Evolutionary conservation across 1,140 invertebrate species (phyloP).

Genomic region (Brachionus calyciflorus): DNA sequence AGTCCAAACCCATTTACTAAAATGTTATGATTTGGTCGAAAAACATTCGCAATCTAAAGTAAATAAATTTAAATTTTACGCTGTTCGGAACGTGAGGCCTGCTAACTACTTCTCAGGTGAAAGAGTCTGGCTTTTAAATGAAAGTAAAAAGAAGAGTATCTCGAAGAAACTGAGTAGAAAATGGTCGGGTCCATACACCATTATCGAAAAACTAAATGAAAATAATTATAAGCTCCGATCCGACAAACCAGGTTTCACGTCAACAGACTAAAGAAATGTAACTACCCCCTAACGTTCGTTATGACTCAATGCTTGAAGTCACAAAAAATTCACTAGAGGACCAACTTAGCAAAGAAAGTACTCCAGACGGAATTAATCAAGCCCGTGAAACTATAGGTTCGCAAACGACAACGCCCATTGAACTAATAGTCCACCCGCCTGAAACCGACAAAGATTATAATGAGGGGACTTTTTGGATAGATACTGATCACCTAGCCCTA

Average conservation of each 20-base stretch:
- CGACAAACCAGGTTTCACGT: neutral
- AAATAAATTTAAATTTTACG: neutral
- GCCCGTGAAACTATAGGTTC: no score
- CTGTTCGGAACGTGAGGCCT: neutral
- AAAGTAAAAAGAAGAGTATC: neutral
- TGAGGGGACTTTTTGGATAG: no score
- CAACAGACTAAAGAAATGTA: neutral
- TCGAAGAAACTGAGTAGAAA: neutral
- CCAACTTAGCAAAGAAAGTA: no score
- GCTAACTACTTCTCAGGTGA: neutral
- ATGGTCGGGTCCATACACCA: neutral
- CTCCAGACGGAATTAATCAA: no score
- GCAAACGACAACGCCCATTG: no score
- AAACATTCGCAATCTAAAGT: neutral
- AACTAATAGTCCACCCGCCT: no score
- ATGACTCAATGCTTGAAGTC: neutral
- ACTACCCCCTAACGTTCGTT: neutral
- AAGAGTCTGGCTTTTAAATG: neutral
- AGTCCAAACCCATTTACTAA: neutral
- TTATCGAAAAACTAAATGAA: neutral
- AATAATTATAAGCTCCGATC: neutral
- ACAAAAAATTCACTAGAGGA: no score
- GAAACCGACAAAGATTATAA: no score
- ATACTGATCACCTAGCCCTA: no score
- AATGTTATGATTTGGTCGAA: neutral